Conservation (phyloP, 2,888 invertebrate genomes). For the Eurytoma adleriae region DNA sequence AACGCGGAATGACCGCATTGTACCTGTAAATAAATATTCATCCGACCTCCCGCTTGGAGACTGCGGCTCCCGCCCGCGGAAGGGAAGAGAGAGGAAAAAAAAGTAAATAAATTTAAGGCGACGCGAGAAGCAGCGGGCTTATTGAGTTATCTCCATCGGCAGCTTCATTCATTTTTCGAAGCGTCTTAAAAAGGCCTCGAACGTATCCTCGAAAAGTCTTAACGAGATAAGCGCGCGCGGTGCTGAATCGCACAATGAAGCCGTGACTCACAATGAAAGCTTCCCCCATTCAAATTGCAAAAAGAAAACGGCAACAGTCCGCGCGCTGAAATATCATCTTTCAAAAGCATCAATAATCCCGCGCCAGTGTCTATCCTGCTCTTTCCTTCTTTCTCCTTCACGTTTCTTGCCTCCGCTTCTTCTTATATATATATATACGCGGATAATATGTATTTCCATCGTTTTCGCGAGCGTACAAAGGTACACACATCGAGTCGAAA, state of each 20-base stretch:
- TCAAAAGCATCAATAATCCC: conserved; percentile 52
- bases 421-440: too few species aligned
- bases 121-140: too few species aligned
- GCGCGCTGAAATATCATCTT: conserved; percentile 49
- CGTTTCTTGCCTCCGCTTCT: too few species aligned
- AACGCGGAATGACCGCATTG: too few species aligned
- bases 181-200: neutral
- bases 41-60: too few species aligned
- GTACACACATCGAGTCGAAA: conserved; percentile 21
- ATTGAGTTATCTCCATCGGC: too few species aligned
- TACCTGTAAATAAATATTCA: too few species aligned
- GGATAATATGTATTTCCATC: conserved; percentile 1
- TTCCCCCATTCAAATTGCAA: neutral
- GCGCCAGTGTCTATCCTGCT: conserved; percentile 9
- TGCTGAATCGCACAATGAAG: conserved; percentile 32
- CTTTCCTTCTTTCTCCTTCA: conserved; percentile 14
- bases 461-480: conserved; percentile 20
- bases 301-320: conserved; percentile 10
- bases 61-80: too few species aligned
- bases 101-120: too few species aligned
- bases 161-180: too few species aligned
- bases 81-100: too few species aligned
- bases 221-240: conserved; percentile 41
- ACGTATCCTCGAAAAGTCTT: conserved; percentile 39
- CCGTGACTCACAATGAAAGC: conserved; percentile 20